Percentiles rank a stretch among this genome's conserved stretches.
These are phyloP conservation scores for Galago senegalensis DNA, from an alignment of 2,797 vertebrate species.

Conservation along the genomic window DNA sequence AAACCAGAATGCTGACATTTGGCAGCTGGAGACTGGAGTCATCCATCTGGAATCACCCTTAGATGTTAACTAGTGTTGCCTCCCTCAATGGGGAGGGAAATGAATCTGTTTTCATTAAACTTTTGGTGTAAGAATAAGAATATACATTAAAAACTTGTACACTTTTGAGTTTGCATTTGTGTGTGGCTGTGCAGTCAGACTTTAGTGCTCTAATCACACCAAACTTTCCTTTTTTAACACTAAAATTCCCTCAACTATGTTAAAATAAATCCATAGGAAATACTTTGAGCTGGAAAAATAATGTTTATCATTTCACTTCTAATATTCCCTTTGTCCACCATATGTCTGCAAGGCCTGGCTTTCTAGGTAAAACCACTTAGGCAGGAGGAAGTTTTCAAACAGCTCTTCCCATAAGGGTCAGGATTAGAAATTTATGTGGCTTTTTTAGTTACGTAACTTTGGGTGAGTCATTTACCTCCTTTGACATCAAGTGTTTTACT, in stretches of 20 bases:
- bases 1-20: neutral
- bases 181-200: neutral
- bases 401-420: neutral
- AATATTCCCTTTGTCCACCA: neutral
- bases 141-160: neutral
- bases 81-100: neutral
- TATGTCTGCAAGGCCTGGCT: neutral
- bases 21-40: neutral
- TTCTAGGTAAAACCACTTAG: neutral
- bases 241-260: neutral
- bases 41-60: neutral
- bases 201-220: neutral
- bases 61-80: neutral
- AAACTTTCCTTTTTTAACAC: neutral
- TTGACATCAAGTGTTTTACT: neutral
- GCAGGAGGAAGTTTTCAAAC: neutral
- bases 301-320: accelerated
- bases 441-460: neutral
- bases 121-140: neutral
- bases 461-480: neutral
- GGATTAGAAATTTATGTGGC: neutral
- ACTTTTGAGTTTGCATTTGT: neutral
- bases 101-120: neutral
- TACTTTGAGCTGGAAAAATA: neutral
- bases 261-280: neutral